A percentile compares a stretch with the other conserved stretches of the same genome.
Evolutionary conservation across 2,113 vertebrate species (phyloP).

Genomic region (Seriola aureovittata): DNA sequence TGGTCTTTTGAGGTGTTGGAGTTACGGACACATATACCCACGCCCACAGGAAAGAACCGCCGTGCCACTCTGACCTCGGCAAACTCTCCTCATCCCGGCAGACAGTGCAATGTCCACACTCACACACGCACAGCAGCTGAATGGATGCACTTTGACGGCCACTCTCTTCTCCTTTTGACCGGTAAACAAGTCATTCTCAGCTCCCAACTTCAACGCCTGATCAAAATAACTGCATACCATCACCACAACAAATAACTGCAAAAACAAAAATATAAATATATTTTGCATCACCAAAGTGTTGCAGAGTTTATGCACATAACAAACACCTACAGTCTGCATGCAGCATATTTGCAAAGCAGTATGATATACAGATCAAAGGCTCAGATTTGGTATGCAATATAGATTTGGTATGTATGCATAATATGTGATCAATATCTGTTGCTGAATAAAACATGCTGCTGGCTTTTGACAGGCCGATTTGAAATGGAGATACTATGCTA

Average conservation of each 20-base stretch:
- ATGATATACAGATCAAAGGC: slow-evolving; percentile 65
- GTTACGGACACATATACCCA: slow-evolving; percentile 42
- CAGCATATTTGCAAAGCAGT: slow-evolving; percentile 39
- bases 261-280: slow-evolving; percentile 17
- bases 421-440: slow-evolving; percentile 81
- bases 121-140: slow-evolving; percentile 22
- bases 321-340: slow-evolving; percentile 43
- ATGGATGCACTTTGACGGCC: slow-evolving; percentile 34
- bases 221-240: slow-evolving; percentile 32
- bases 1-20: slow-evolving; percentile 54
- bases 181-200: slow-evolving; percentile 32
- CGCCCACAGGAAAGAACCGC: slow-evolving; percentile 38
- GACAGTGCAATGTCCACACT: slow-evolving; percentile 47
- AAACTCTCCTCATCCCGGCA: slow-evolving; percentile 53
- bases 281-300: slow-evolving; percentile 40
- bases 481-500: slow-evolving; percentile 83
- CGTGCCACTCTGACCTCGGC: slow-evolving; percentile 50
- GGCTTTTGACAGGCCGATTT: slow-evolving; percentile 78
- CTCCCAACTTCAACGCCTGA: slow-evolving; percentile 20
- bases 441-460: slow-evolving; percentile 80
- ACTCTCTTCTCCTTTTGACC: slow-evolving; percentile 26
- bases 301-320: slow-evolving; percentile 59
- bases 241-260: slow-evolving; percentile 37
- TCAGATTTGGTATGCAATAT: slow-evolving; percentile 62
- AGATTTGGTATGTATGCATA: slow-evolving; percentile 74